A percentile compares a stretch with the other conserved stretches of the same genome.
Conservation (phyloP, 1,140 invertebrate species). For the Nilaparvata lugens region DNA sequence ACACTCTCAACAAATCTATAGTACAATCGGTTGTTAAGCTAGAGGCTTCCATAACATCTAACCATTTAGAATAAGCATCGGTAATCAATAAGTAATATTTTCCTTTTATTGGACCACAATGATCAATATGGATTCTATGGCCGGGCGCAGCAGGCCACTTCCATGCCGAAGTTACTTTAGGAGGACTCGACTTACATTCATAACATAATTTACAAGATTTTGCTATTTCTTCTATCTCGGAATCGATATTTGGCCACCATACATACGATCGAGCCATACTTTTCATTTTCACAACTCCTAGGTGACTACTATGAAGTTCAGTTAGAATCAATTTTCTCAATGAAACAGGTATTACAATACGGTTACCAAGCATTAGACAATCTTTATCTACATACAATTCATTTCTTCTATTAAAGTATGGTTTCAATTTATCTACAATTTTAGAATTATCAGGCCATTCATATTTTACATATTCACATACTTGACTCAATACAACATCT, state of each 20-base stretch:
- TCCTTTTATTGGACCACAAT: slow-evolving; percentile 6
- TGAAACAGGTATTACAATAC: slow-evolving; percentile 29
- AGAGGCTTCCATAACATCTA: slow-evolving; percentile 26
- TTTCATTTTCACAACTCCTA: slow-evolving; percentile 34
- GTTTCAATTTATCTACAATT: neutral
- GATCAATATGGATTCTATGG: neutral
- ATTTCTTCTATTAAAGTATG: neutral
- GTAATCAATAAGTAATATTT: slow-evolving; percentile 14
- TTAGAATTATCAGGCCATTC: slow-evolving; percentile 2
- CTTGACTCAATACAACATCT: slow-evolving; percentile 3
- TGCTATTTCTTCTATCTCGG: slow-evolving; percentile 27
- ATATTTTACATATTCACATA: neutral
- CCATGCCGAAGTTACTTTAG: neutral
- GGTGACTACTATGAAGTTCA: slow-evolving; percentile 32
- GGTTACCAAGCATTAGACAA: slow-evolving; percentile 14
- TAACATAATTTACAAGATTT: slow-evolving; percentile 16
- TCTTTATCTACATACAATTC: slow-evolving; percentile 12
- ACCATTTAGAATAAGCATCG: slow-evolving; percentile 36
- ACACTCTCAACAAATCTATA: slow-evolving; percentile 11
- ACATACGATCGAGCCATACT: slow-evolving; percentile 30
- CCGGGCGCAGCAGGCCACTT: too few species aligned
- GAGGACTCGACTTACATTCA: neutral
- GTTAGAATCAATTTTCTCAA: slow-evolving; percentile 24
- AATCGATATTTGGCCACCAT: slow-evolving; percentile 35
- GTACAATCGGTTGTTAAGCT: neutral